These are phyloP conservation scores for Calypte anna DNA, from an alignment of 2,113 vertebrate genomes.

Conservation along the genomic window DNA sequence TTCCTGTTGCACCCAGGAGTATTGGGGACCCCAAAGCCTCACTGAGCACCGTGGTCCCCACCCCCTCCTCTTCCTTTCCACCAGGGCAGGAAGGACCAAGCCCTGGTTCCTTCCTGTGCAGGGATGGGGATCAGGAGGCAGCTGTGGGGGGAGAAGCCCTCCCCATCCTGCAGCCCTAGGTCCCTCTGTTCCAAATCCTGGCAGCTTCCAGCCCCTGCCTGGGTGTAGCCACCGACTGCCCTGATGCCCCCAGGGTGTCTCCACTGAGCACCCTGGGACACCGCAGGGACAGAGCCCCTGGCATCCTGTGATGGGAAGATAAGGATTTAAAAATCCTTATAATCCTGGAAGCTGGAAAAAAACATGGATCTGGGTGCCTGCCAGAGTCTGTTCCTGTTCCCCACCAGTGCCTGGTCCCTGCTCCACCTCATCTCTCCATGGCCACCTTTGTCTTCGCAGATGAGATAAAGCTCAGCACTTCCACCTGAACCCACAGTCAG, in stretches of 20 bases:
- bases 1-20: accelerated
- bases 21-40: background rate
- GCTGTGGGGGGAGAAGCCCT: background rate
- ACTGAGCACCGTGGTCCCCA: background rate
- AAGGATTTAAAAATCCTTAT: background rate
- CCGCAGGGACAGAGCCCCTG: accelerated
- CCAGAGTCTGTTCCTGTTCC: accelerated
- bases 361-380: accelerated
- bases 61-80: background rate
- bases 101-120: background rate
- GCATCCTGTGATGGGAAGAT: background rate
- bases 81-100: background rate
- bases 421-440: accelerated
- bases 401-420: background rate
- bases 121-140: background rate
- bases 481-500: accelerated
- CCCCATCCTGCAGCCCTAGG: background rate
- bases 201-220: accelerated
- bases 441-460: background rate
- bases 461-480: accelerated
- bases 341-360: background rate
- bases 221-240: accelerated
- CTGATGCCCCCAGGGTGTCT: background rate
- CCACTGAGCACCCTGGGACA: background rate
- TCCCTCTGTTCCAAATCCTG: no score